These are phyloP conservation scores for Minunthozetes semirufus DNA, from an alignment of 2,888 invertebrate genomes.

Conservation along the genomic window DNA sequence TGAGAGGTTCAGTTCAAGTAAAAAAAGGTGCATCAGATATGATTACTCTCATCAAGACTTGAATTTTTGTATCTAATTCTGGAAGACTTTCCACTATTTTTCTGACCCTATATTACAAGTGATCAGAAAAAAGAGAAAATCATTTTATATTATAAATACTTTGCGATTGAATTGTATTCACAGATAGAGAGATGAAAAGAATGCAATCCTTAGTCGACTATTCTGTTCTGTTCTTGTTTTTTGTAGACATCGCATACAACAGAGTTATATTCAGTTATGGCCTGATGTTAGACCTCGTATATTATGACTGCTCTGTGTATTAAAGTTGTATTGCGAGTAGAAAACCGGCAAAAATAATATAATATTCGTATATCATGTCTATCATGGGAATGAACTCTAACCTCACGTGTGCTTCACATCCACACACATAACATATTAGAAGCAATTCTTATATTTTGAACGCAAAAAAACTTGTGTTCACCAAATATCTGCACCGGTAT, in stretches of 20 bases:
- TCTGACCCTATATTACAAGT: constrained; percentile 16
- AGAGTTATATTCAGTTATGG: too few relatives aligned
- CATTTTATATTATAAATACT: not conserved
- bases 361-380: constrained; percentile 16
- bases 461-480: not conserved
- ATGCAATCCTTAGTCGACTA: not conserved
- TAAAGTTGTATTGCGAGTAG: not conserved
- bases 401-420: constrained; percentile 7
- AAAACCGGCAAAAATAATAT: constrained; percentile 7
- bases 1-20: not conserved
- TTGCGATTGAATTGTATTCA: not conserved
- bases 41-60: constrained; percentile 16
- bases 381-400: constrained; percentile 20
- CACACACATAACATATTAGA: not conserved
- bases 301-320: too few relatives aligned
- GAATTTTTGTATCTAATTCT: not conserved
- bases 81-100: not conserved
- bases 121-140: not conserved
- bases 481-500: not conserved
- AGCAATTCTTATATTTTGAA: not conserved
- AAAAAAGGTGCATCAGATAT: constrained; percentile 17
- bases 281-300: too few relatives aligned
- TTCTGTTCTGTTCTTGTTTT: too few relatives aligned
- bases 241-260: too few relatives aligned
- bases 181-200: not conserved